Conservation (phyloP, 2,797 vertebrate genomes). For the Ceryle rudis region DNA sequence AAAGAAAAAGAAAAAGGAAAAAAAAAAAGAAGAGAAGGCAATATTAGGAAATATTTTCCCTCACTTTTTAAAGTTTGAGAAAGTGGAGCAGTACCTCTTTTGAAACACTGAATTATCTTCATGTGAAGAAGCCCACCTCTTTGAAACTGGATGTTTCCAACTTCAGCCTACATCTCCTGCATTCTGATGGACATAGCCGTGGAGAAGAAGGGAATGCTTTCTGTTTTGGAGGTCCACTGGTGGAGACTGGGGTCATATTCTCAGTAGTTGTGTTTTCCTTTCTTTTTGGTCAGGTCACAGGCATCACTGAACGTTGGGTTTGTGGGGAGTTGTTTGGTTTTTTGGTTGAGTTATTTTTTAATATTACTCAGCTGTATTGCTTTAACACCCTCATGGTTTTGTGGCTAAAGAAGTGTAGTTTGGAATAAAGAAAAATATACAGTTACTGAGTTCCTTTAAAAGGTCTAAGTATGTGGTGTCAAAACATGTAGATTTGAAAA, state of each 20-base stretch:
- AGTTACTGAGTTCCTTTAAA: background rate
- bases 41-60: background rate
- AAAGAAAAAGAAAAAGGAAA: fast-evolving
- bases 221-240: background rate
- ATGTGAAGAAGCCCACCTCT: background rate
- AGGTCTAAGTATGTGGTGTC: background rate
- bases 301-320: background rate
- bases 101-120: background rate
- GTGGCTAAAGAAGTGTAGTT: background rate
- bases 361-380: background rate
- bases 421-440: background rate
- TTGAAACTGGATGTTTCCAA: background rate
- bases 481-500: background rate
- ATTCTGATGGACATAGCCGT: background rate
- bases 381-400: background rate
- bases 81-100: background rate
- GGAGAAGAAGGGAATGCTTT: background rate
- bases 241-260: background rate
- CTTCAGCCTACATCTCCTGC: background rate
- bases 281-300: background rate
- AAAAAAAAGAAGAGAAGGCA: background rate
- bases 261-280: background rate
- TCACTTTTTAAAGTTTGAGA: background rate
- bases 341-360: background rate
- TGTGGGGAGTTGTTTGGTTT: background rate